phyloP scores from a whole-genome alignment of 2,113 vertebrate genomes.

The Syrmaticus mikado region DNA sequence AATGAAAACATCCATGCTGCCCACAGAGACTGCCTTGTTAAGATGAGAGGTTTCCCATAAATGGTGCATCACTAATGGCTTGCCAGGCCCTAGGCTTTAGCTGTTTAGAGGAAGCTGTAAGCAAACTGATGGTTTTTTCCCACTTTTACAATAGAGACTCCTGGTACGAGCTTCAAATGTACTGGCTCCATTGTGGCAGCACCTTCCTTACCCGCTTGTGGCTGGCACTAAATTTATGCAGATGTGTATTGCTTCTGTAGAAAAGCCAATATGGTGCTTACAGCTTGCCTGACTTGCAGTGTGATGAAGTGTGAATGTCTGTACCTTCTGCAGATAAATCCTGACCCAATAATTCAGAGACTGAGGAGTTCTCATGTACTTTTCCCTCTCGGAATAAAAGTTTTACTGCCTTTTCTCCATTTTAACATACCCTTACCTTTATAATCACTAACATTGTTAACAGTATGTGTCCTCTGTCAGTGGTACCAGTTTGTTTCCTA shows the following conservation, averaged over 20 bases:
- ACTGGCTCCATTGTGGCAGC: neutral
- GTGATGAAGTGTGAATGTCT: neutral
- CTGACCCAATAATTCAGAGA: neutral
- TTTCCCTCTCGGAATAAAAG: neutral
- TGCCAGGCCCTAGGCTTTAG: neutral
- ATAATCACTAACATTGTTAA: neutral
- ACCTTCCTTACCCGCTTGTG: neutral
- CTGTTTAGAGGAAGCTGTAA: neutral
- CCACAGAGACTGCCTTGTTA: neutral
- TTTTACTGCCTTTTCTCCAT: neutral
- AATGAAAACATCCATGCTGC: neutral
- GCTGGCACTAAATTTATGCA: neutral
- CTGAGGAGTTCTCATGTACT: neutral
- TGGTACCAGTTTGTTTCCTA: neutral
- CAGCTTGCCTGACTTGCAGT: neutral
- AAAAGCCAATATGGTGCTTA: neutral
- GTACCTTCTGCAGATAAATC: neutral
- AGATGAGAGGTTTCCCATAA: neutral
- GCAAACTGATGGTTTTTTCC: neutral
- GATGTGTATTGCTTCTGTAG: neutral
- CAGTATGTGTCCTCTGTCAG: neutral
- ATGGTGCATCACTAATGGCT: neutral
- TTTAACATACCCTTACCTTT: neutral
- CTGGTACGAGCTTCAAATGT: neutral
- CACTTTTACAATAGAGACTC: neutral